Percentiles rank a stretch among this genome's conserved stretches.
Evolutionary conservation across 2,888 invertebrate species (phyloP).

Genomic region (Dexiosoma caninum): DNA sequence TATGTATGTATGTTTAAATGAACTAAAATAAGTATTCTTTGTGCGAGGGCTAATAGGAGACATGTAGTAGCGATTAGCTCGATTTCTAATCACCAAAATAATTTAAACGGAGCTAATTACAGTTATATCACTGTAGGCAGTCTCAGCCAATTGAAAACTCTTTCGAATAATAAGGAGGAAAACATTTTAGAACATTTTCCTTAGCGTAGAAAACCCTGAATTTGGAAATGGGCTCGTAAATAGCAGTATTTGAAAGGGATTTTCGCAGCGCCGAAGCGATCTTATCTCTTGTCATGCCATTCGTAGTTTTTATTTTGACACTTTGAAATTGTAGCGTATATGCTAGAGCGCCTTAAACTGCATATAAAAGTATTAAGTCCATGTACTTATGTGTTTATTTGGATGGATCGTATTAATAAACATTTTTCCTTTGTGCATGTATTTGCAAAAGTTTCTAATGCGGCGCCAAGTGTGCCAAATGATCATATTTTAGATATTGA

Average conservation of each 20-base stretch:
- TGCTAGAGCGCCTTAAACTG: neutral
- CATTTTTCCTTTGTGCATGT: neutral
- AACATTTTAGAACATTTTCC: too few relatives aligned
- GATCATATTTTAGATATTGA: slow-evolving; percentile 35
- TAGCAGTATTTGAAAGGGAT: too few relatives aligned
- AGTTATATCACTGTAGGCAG: too few relatives aligned
- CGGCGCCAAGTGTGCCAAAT: slow-evolving; percentile 65
- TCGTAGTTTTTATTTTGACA: too few relatives aligned
- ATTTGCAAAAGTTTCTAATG: slow-evolving; percentile 39
- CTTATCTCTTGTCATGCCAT: too few relatives aligned
- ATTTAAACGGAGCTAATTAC: too few relatives aligned
- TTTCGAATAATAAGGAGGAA: too few relatives aligned
- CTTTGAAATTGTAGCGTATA: neutral
- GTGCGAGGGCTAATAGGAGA: neutral
- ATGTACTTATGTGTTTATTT: neutral
- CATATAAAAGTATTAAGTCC: neutral
- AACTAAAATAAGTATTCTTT: neutral
- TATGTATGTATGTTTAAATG: neutral
- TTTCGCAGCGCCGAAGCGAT: too few relatives aligned
- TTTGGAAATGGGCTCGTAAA: too few relatives aligned
- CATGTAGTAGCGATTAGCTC: neutral
- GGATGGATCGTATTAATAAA: slow-evolving; percentile 4
- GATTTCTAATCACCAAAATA: too few relatives aligned
- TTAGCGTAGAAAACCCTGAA: too few relatives aligned
- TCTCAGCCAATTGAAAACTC: too few relatives aligned